These are phyloP conservation scores for Xanthia togata DNA, from an alignment of 2,888 invertebrate genomes.

Conservation along the genomic window DNA sequence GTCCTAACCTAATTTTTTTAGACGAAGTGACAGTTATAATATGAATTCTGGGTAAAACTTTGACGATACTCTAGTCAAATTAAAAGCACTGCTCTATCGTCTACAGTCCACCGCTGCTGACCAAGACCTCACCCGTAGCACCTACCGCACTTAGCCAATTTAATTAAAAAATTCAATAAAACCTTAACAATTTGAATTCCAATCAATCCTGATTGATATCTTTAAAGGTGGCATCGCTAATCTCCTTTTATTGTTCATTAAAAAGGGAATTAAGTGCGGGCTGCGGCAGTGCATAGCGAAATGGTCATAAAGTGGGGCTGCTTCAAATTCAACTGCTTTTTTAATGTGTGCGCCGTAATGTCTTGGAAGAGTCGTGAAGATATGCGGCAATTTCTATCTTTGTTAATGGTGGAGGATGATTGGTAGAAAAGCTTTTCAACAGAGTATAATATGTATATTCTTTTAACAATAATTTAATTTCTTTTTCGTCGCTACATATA, in stretches of 20 bases:
- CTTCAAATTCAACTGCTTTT: slow-evolving; percentile 59
- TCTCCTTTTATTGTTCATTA: slow-evolving; percentile 72
- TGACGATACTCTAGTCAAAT: neutral
- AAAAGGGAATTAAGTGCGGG: slow-evolving; percentile 63
- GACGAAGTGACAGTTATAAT: neutral
- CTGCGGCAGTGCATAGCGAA: slow-evolving; percentile 65
- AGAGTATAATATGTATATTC: too few species aligned
- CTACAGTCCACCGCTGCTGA: neutral
- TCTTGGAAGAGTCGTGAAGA: slow-evolving; percentile 21
- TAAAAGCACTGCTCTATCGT: neutral
- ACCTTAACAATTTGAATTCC: slow-evolving; percentile 33
- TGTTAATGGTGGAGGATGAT: neutral
- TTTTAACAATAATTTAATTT: too few species aligned
- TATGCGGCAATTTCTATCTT: neutral
- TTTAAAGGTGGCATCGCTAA: slow-evolving; percentile 44
- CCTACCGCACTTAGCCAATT: neutral
- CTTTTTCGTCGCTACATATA: too few species aligned
- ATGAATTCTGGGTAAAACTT: neutral
- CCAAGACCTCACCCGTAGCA: neutral
- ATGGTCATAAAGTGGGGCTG: slow-evolving; percentile 64
- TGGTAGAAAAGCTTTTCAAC: too few species aligned
- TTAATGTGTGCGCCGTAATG: slow-evolving; percentile 47
- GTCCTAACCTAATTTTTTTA: neutral
- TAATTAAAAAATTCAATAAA: slow-evolving; percentile 38
- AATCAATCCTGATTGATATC: slow-evolving; percentile 42